phyloP scores from a whole-genome alignment of 2,113 vertebrate genomes.

The Mesoclemmys tuberculata region DNA sequence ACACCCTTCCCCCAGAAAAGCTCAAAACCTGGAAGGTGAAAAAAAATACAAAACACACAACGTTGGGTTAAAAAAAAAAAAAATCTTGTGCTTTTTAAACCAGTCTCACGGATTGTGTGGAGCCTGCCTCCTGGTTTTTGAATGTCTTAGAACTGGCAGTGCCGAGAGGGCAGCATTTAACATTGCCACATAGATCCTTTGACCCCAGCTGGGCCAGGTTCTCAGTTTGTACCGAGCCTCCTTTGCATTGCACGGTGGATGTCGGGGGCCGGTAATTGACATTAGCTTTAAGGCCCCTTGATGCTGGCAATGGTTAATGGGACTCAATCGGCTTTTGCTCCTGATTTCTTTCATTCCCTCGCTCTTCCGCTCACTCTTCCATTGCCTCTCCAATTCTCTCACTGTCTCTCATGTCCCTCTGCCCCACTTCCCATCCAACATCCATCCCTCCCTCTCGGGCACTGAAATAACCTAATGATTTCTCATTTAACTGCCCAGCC shows the following conservation, averaged over 20 bases:
- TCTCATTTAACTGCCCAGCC: slow-evolving; percentile 53
- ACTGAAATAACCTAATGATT: slow-evolving; percentile 80
- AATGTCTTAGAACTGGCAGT: neutral
- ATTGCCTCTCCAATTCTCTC: neutral
- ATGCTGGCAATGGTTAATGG: neutral
- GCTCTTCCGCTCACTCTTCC: neutral
- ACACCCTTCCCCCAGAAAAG: neutral
- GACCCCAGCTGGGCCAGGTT: neutral
- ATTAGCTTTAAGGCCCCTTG: neutral
- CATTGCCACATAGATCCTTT: neutral
- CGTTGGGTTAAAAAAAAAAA: neutral
- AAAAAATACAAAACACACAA: neutral
- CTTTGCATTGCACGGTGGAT: neutral
- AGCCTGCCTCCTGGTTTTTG: neutral
- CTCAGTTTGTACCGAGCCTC: neutral
- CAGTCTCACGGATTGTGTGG: neutral
- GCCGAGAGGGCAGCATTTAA: neutral
- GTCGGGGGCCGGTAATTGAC: neutral
- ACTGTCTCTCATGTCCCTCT: neutral
- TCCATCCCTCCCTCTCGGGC: neutral
- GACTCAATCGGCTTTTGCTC: neutral
- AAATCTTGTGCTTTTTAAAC: neutral
- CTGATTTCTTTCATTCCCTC: neutral
- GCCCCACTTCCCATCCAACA: neutral
- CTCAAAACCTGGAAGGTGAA: neutral